phyloP scores from a whole-genome alignment of 2,113 vertebrate species.

The Ophiodon elongatus region DNA sequence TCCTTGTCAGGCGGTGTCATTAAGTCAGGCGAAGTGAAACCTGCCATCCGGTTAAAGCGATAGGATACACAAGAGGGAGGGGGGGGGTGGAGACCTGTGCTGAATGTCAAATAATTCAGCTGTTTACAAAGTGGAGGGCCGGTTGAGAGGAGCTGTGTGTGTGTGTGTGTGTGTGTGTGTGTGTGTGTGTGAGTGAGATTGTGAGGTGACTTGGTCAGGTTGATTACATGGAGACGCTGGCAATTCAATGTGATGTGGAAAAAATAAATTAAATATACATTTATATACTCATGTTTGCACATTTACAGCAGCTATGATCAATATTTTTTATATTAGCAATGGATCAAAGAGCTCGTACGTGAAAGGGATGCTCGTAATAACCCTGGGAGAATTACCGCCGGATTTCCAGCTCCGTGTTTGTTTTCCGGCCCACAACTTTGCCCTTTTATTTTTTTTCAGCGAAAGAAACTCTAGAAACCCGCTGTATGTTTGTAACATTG shows the following conservation, averaged over 20 bases:
- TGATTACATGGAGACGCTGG: constrained; percentile 7
- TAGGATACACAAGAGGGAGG: constrained; percentile 35
- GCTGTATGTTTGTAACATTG: neutral
- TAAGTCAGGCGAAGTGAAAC: constrained; percentile 67
- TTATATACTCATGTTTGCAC: too few relatives aligned
- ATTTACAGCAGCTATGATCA: neutral
- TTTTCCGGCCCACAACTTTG: neutral
- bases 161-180: constrained; percentile 7
- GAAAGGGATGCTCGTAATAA: neutral
- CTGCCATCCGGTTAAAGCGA: constrained; percentile 44
- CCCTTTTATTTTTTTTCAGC: too few relatives aligned
- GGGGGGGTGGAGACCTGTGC: constrained; percentile 17
- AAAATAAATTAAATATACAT: too few relatives aligned
- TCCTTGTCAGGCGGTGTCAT: constrained; percentile 64
- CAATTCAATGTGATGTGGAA: constrained; percentile 14
- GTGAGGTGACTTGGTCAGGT: constrained; percentile 26
- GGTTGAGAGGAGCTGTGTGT: constrained; percentile 7
- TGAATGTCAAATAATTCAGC: constrained; percentile 63
- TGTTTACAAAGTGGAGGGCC: constrained; percentile 51
- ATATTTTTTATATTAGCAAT: neutral
- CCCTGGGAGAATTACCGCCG: neutral
- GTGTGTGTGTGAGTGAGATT: constrained; percentile 25
- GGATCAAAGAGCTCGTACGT: neutral
- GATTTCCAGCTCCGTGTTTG: neutral
- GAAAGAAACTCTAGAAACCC: neutral